phyloP scores from a whole-genome alignment of 2,888 invertebrate species.

The Micoletzkya japonica region DNA sequence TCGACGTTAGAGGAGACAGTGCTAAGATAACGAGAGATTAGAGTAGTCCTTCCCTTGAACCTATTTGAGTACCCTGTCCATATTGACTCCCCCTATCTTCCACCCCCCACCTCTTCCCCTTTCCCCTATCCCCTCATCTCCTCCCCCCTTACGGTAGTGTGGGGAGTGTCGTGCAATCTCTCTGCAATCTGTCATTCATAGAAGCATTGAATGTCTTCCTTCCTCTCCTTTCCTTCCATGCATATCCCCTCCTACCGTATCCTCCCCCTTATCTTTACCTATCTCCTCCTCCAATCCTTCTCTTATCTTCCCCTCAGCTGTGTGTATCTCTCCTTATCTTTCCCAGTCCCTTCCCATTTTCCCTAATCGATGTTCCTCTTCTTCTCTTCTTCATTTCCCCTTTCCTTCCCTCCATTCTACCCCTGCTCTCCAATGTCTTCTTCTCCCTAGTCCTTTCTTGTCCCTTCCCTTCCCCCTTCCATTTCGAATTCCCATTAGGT shows the following conservation, averaged over 20 bases:
- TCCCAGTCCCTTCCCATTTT: not conserved
- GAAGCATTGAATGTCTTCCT: not conserved
- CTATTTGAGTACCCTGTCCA: too few relatives aligned
- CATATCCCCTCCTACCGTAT: constrained; percentile 5
- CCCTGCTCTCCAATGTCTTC: not conserved
- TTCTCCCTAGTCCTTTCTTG: constrained; percentile 1
- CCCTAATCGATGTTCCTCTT: not conserved
- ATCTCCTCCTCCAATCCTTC: constrained; percentile 17
- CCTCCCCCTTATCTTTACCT: too few relatives aligned
- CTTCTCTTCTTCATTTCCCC: constrained; percentile 10
- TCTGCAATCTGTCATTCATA: constrained; percentile 5
- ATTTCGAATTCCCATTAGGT: constrained; percentile 1
- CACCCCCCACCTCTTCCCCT: not conserved
- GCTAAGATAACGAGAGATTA: too few relatives aligned
- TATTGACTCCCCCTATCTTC: too few relatives aligned
- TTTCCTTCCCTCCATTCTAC: not conserved
- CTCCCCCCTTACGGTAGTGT: not conserved
- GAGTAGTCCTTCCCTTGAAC: too few relatives aligned
- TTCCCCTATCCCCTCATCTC: not conserved
- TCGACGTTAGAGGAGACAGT: too few relatives aligned
- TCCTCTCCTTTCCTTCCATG: not conserved
- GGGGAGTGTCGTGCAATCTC: constrained; percentile 4
- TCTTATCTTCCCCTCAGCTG: constrained; percentile 14
- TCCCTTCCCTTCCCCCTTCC: constrained; percentile 8
- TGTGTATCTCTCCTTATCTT: not conserved